These are phyloP conservation scores for Lacerta bilineata DNA, from an alignment of 2,797 vertebrate species.

Conservation along the genomic window DNA sequence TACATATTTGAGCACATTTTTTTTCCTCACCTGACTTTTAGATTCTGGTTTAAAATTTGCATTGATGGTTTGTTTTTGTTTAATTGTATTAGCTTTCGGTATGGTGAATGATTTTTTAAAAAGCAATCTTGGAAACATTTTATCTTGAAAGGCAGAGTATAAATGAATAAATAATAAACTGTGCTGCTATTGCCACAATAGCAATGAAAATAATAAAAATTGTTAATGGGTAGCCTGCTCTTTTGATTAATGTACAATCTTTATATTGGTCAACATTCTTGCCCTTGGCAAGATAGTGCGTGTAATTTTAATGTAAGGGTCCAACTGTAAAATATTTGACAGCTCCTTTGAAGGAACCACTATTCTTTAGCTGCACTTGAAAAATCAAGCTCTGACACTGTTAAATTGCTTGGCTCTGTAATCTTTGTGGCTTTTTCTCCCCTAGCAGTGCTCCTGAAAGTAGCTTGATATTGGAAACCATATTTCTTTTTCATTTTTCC, in stretches of 20 bases:
- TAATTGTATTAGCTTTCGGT: not conserved
- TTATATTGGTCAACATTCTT: constrained; percentile 49
- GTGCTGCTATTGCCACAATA: constrained; percentile 29
- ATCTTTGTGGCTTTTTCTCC: not conserved
- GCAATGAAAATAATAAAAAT: constrained; percentile 55
- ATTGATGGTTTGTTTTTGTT: not conserved
- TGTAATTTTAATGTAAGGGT: constrained; percentile 16
- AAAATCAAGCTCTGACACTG: constrained; percentile 14
- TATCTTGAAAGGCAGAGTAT: constrained; percentile 8
- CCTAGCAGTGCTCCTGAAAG: constrained; percentile 4
- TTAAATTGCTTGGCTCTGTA: constrained; percentile 33
- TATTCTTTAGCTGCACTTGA: constrained; percentile 35
- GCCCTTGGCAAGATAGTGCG: constrained; percentile 28
- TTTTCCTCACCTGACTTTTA: not conserved
- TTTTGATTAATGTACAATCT: constrained; percentile 59
- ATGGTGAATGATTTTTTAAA: not conserved
- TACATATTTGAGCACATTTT: not conserved
- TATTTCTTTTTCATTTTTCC: not conserved
- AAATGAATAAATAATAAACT: constrained; percentile 24
- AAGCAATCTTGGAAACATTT: not conserved
- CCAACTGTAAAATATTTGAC: constrained; percentile 35
- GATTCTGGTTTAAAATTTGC: constrained; percentile 6
- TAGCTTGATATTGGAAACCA: constrained; percentile 25
- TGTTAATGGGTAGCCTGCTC: constrained; percentile 60
- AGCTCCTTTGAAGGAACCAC: constrained; percentile 13